These are phyloP conservation scores for Daubentonia madagascariensis DNA, from an alignment of 2,113 vertebrate genomes.

Conservation along the genomic window DNA sequence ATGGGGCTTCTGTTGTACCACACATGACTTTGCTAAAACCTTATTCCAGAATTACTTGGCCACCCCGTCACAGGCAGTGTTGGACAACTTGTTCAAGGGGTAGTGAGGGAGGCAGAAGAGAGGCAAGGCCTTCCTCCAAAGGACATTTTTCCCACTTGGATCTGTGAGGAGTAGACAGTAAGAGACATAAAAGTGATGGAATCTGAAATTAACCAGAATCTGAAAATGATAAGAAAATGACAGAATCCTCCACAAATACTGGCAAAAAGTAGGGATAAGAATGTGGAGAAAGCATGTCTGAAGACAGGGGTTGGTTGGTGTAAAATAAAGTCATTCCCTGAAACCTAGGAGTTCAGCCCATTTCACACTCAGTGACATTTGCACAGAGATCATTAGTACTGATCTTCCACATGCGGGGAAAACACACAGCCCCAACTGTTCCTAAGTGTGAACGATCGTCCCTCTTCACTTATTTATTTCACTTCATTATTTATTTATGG, in stretches of 20 bases:
- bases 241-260: neutral
- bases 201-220: neutral
- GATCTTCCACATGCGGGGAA: too few species aligned
- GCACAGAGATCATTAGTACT: neutral
- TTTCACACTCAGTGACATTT: neutral
- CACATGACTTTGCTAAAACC: neutral
- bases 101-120: neutral
- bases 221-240: neutral
- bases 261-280: neutral
- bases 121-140: neutral
- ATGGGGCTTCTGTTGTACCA: neutral
- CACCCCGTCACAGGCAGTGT: neutral
- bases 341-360: neutral
- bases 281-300: neutral
- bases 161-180: neutral
- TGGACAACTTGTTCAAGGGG: neutral
- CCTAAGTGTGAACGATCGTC: neutral
- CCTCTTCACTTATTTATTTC: conserved; percentile 24
- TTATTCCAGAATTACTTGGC: neutral
- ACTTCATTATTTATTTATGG: conserved; percentile 53
- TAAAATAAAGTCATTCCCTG: neutral
- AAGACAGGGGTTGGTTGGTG: neutral
- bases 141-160: neutral
- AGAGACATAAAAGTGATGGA: too few species aligned
- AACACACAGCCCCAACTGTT: neutral